Evolutionary conservation across 2,113 vertebrate species (phyloP), one percentile per base, ranked within the genome.

Genomic region (Lophotis ruficrista): DNA sequence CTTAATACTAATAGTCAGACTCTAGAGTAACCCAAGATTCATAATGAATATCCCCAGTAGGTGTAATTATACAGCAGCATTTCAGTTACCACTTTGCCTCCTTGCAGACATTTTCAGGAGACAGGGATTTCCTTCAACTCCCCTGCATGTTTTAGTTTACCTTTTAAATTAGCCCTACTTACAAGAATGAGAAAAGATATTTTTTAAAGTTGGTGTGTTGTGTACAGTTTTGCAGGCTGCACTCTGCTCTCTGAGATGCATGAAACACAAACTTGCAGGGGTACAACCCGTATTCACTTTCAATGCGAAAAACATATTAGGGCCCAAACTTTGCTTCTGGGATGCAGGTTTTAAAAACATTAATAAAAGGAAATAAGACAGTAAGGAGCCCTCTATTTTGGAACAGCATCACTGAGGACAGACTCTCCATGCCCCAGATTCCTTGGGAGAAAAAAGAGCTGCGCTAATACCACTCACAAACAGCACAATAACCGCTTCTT

Each of bases 21-120:
- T 92, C 94, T 37, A 89, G 91, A 96, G 94, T 93, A 96, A 89
- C 91, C 92, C 83, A 89, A 72, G 83, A 94, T 89, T 91, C 92
- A 76, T 96, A 96, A 96, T 93, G 92, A 94, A 89, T 81, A 96
- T 95, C 92, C 95, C 95, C 94, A 96, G 92, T 90, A 95, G 96
- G 92, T 93, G 83, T 90, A 97, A 97, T 97, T 95, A 97, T 64
- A 95, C 83, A 84, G 94, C 83, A 90, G 77, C 82, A 69, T 93
- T 94, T 85, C 62, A 69, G 84, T 82, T 95, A 82, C 88, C 90
- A 78, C 56, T 93, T 95, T 64, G 90, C 90, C 89, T 93, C 86
- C 92, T 89, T 48, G 61, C 83, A 96, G 77, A 79, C 57, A 37
- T 89, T 89, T 92, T 75, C 91, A 92, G 90, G 64, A 96, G 78